Conservation (phyloP, 2,888 invertebrate genomes). For the Ennomos quercinarius region DNA sequence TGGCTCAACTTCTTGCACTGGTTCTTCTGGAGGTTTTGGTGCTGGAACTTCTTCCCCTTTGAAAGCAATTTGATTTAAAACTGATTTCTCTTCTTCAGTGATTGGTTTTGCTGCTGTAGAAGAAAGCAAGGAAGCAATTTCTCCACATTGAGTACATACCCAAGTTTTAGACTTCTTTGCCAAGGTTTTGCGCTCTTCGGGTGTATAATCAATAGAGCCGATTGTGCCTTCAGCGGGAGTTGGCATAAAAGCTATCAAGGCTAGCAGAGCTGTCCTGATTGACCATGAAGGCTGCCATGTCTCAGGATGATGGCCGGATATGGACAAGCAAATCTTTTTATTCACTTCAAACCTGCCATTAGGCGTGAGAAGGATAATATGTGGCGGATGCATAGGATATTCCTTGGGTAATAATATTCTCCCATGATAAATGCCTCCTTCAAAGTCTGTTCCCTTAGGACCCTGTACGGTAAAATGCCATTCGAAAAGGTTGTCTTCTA, state of each 20-base stretch:
- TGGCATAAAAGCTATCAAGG: slow-evolving; percentile 97
- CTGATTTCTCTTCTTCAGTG: slow-evolving; percentile 79
- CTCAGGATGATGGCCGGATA: slow-evolving; percentile 98
- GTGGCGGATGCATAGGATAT: slow-evolving; percentile 99
- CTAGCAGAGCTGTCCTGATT: slow-evolving; percentile 95
- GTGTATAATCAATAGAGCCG: slow-evolving; percentile 94
- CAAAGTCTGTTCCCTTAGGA: slow-evolving; percentile 94
- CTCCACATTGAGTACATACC: slow-evolving; percentile 75
- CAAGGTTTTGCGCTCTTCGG: slow-evolving; percentile 92
- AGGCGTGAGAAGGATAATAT: slow-evolving; percentile 96
- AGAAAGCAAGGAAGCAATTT: slow-evolving; percentile 69
- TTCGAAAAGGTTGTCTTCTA: slow-evolving; percentile 98
- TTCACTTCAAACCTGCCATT: slow-evolving; percentile 97
- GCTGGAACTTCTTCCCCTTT: slow-evolving; percentile 79
- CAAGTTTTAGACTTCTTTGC: slow-evolving; percentile 89
- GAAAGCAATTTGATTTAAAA: slow-evolving; percentile 79
- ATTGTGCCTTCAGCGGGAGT: slow-evolving; percentile 95
- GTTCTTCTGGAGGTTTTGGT: slow-evolving; percentile 64
- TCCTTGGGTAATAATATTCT: slow-evolving; percentile 96
- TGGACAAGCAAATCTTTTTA: slow-evolving; percentile 97
- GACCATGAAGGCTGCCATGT: slow-evolving; percentile 99
- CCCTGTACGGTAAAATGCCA: slow-evolving; percentile 99
- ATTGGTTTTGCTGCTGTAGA: slow-evolving; percentile 78
- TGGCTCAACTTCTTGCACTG: slow-evolving; percentile 61
- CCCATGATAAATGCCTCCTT: slow-evolving; percentile 96